These are phyloP conservation scores for Leptodactylus fuscus DNA, from an alignment of 2,113 vertebrate genomes.

Conservation along the genomic window DNA sequence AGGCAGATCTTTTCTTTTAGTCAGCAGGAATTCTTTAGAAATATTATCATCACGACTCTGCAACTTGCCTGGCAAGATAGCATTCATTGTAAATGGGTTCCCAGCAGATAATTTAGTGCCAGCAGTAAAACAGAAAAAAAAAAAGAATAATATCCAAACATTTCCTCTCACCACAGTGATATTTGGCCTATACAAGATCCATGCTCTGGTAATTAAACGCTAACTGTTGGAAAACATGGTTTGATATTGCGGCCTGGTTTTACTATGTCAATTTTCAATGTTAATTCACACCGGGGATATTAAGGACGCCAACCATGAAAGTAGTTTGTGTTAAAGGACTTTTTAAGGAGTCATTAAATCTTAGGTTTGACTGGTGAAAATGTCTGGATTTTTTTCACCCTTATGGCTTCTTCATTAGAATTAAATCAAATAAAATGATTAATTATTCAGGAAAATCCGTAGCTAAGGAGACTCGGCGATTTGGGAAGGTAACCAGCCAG, in stretches of 20 bases:
- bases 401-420: slow-evolving; percentile 32
- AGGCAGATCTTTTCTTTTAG: slow-evolving; percentile 63
- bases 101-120: slow-evolving; percentile 52
- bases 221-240: slow-evolving; percentile 53
- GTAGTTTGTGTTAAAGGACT: slow-evolving; percentile 52
- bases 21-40: slow-evolving; percentile 62
- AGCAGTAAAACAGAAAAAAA: slow-evolving; percentile 50
- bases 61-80: slow-evolving; percentile 50
- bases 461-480: slow-evolving; percentile 11
- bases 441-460: slow-evolving; percentile 22
- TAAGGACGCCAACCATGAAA: slow-evolving; percentile 53
- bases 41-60: slow-evolving; percentile 62
- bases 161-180: slow-evolving; percentile 61
- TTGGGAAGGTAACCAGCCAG: neutral
- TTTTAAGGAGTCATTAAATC: slow-evolving; percentile 56
- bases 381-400: neutral
- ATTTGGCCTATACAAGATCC: slow-evolving; percentile 58
- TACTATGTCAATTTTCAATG: slow-evolving; percentile 38
- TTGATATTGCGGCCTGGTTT: slow-evolving; percentile 44
- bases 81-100: slow-evolving; percentile 60
- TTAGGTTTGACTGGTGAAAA: slow-evolving; percentile 53
- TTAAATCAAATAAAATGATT: slow-evolving; percentile 31
- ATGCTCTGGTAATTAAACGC: slow-evolving; percentile 50
- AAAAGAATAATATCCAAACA: slow-evolving; percentile 61
- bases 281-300: slow-evolving; percentile 36